phyloP scores from a whole-genome alignment of 2,888 invertebrate species.

The Phania funesta region DNA sequence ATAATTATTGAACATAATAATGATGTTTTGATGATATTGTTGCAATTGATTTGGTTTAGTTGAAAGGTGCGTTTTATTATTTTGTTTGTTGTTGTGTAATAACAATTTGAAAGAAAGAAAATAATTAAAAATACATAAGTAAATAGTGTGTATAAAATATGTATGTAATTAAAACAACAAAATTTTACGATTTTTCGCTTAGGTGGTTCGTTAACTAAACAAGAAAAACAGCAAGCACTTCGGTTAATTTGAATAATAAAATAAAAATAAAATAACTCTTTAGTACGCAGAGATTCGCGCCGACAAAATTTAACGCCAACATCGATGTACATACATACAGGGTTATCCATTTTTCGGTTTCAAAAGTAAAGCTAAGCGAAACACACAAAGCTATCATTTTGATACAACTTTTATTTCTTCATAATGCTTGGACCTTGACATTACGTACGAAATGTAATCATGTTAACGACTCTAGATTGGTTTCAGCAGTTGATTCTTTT shows the following conservation, averaged over 20 bases:
- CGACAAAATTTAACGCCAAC: no score
- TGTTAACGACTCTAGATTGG: no score
- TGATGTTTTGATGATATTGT: slow-evolving; percentile 13
- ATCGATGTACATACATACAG: no score
- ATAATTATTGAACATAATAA: slow-evolving; percentile 7
- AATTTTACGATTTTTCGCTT: slow-evolving; percentile 4
- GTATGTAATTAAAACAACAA: neutral
- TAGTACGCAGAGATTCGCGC: no score
- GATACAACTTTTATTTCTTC: no score
- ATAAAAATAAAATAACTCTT: neutral
- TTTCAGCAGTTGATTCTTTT: no score
- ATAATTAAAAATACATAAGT: slow-evolving; percentile 45
- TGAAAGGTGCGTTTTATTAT: slow-evolving; percentile 39
- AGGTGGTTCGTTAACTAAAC: slow-evolving; percentile 11
- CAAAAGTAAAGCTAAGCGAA: no score
- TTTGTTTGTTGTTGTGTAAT: slow-evolving; percentile 44
- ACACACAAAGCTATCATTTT: no score
- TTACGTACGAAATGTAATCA: no score
- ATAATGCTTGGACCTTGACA: no score
- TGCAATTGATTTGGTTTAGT: neutral
- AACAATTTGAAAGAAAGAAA: slow-evolving; percentile 39
- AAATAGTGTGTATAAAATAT: slow-evolving; percentile 8
- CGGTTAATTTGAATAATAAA: no score
- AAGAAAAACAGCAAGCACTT: slow-evolving; percentile 45
- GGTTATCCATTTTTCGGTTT: no score